Base-by-base conservation (phyloP, 2,797 vertebrate genomes). In the Hafferia zeledoni region DNA sequence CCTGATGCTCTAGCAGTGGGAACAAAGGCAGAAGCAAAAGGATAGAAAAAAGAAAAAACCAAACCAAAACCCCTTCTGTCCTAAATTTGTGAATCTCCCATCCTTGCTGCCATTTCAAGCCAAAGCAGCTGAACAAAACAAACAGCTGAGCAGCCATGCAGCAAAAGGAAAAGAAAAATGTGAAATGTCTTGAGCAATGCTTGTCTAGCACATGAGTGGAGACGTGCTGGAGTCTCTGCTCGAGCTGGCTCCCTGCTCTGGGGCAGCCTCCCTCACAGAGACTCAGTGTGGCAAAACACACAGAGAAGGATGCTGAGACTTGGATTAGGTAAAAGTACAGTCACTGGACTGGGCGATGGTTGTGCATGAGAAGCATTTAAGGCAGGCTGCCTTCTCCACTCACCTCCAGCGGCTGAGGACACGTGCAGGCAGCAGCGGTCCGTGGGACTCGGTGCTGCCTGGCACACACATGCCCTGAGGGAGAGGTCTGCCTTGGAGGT, bases 181-280 rank as follows among this genome's bases (percentile, higher is more conserved):
- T 56, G 33, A 55, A 79, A 28, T 4, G 0, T 19, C 57, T 84
- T 2, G 2, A 63, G 70, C 1, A 3, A 4, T 3, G 30, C 27
- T 22, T 56, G 43, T 47, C 63, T 74, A 63, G 43, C 31, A 18
- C 0, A 2, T 1, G 24, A 72, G 41, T 68, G 37, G 31, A 64
- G 49, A 33, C 13, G 23, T 27, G 35, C 72, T 61, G 63, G 63
- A 23, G 15, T 10, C 46, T 61, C 17, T 37, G 23, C 44, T 55
- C 14, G 4, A 44, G 23, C 13, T 0, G 3, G 6, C 5, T 68
- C n/a, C 24, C n/a, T 61, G 61, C 0, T 0, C 18, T 8, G 47
- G 43, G 35, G 9, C 71, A 83, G 56, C 56, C 35, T 72, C 39
- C 25, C 17, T 63, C 24, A 5, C 27, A 0, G 3, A 61, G 35